Conservation (phyloP, 2,888 invertebrate species). For the Prostheceraeus crozeri region DNA sequence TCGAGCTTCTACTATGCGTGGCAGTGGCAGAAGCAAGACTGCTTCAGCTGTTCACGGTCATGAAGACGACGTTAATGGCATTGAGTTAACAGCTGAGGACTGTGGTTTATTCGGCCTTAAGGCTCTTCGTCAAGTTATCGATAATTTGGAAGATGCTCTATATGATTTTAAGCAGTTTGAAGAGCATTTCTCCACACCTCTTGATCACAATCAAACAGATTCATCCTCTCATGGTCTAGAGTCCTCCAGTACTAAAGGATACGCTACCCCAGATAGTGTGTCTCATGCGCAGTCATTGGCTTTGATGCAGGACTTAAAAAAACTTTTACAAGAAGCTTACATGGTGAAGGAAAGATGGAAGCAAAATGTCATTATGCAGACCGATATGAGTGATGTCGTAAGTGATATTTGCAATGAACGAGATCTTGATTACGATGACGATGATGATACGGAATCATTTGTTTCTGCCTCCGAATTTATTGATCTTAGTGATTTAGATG, state of each 20-base stretch:
- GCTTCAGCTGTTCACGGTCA: no score
- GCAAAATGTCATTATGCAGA: constrained; percentile 47
- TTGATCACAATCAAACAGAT: constrained; percentile 41
- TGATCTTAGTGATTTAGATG: constrained; percentile 69
- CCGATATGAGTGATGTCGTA: constrained; percentile 46
- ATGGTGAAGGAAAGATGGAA: constrained; percentile 69
- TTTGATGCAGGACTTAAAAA: constrained; percentile 66
- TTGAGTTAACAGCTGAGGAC: no score
- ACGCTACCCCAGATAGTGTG: no score
- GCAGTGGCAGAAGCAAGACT: constrained; percentile 1
- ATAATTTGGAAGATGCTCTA: constrained; percentile 88
- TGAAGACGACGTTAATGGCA: no score
- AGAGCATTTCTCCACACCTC: no score
- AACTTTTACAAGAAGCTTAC: constrained; percentile 73
- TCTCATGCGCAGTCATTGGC: no score
- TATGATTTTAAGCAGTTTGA: constrained; percentile 46
- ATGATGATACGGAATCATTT: constrained; percentile 69
- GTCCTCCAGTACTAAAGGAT: not conserved
- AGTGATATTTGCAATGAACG: no score
- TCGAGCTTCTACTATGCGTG: not conserved
- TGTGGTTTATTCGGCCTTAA: constrained; percentile 78
- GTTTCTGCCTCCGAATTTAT: constrained; percentile 78
- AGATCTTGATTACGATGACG: constrained; percentile 46
- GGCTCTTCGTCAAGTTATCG: constrained; percentile 79
- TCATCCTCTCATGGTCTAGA: no score